phyloP scores from a whole-genome alignment of 2,888 invertebrate species.

The Tridacna gigas region DNA sequence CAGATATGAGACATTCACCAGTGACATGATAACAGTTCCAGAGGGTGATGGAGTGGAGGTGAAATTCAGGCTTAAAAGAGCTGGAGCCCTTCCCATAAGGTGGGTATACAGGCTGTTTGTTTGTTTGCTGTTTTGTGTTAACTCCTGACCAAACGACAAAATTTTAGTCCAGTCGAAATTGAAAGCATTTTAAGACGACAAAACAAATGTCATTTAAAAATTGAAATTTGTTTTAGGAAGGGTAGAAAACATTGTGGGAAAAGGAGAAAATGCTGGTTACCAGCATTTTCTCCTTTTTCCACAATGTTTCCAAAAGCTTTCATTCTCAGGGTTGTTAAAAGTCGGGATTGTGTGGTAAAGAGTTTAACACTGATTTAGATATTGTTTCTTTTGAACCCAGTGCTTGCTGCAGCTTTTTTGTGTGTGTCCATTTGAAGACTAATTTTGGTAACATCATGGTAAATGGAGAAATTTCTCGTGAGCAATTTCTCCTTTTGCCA shows the following conservation, averaged over 20 bases:
- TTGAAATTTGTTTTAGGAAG: too few species aligned
- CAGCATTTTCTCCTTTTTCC: not conserved
- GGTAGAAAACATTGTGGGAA: too few species aligned
- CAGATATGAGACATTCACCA: slow-evolving; percentile 66
- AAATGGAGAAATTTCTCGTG: too few species aligned
- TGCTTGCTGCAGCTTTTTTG: too few species aligned
- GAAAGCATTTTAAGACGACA: too few species aligned
- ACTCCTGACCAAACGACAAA: too few species aligned
- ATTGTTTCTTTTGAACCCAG: too few species aligned
- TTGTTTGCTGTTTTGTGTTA: not conserved
- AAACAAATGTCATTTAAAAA: too few species aligned
- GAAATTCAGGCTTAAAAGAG: slow-evolving; percentile 58
- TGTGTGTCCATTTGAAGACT: too few species aligned
- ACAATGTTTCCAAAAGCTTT: not conserved
- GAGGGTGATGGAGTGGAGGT: slow-evolving; percentile 60
- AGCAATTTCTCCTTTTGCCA: too few species aligned
- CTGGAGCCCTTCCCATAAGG: not conserved
- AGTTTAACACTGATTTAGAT: not conserved
- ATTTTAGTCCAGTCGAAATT: too few species aligned
- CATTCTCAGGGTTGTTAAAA: not conserved
- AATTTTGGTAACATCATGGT: too few species aligned
- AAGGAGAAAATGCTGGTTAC: not conserved
- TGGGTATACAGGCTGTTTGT: not conserved
- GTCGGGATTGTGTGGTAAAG: not conserved
- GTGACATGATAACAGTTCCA: slow-evolving; percentile 57